Evolutionary conservation across 2,888 invertebrate genomes (phyloP).

Genomic region (Tortricodes alternella): DNA sequence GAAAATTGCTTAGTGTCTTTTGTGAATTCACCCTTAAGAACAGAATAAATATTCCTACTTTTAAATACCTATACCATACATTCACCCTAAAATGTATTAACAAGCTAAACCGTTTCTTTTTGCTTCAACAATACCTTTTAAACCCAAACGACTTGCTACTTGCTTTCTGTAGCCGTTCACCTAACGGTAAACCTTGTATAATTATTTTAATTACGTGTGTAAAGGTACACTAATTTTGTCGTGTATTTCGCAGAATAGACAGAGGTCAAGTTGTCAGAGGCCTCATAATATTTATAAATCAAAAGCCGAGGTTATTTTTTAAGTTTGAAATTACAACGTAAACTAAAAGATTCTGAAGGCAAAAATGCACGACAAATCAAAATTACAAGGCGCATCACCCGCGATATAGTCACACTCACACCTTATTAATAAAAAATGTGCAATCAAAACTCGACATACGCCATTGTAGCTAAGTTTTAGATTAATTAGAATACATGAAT

Average conservation of each 20-base stretch:
- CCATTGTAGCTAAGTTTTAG: background rate
- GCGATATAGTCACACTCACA: background rate
- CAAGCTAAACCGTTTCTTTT: slow-evolving; percentile 3
- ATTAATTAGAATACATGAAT: background rate
- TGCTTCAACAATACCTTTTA: slow-evolving; percentile 22
- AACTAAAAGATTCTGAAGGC: no score
- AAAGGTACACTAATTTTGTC: slow-evolving; percentile 6
- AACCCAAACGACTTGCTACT: slow-evolving; percentile 16
- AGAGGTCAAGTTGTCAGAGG: no score
- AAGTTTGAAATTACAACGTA: no score
- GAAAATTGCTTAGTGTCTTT: no score
- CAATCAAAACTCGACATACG: background rate
- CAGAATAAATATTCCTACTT: no score
- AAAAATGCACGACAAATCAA: no score
- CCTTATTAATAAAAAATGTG: background rate
- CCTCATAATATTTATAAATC: no score
- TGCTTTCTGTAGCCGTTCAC: slow-evolving; percentile 22
- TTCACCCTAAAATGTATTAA: slow-evolving; percentile 15
- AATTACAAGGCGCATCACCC: no score
- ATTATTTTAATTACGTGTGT: slow-evolving; percentile 16
- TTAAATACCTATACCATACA: no score
- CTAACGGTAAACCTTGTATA: slow-evolving; percentile 20
- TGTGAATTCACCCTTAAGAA: no score
- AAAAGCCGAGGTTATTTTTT: no score
- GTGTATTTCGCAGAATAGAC: no score